These are phyloP conservation scores for Schizothorax lantsangensis DNA, from an alignment of 2,797 vertebrate species.

Conservation along the genomic window DNA sequence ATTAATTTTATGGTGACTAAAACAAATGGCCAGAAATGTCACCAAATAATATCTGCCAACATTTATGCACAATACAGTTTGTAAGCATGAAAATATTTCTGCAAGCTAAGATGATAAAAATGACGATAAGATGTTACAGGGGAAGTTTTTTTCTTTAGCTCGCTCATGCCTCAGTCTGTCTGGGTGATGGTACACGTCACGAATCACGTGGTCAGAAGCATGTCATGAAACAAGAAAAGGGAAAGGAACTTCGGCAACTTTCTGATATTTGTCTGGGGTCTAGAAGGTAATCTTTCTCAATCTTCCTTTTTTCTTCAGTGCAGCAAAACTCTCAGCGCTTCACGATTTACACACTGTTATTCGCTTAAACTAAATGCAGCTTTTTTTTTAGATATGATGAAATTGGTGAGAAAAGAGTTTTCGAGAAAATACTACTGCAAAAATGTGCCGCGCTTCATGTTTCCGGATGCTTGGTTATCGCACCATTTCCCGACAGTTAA, in stretches of 20 bases:
- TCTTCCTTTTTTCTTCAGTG: neutral
- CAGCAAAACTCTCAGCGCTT: neutral
- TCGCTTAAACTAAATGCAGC: constrained; percentile 57
- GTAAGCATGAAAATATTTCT: neutral
- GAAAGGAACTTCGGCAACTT: constrained; percentile 69
- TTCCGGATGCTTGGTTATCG: neutral
- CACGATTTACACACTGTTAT: rapidly evolving
- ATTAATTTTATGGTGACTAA: neutral
- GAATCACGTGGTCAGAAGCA: constrained; percentile 67
- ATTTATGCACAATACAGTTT: neutral
- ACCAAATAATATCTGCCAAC: neutral
- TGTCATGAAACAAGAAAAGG: constrained; percentile 57
- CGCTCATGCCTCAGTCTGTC: neutral
- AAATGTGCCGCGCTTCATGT: neutral
- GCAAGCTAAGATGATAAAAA: neutral
- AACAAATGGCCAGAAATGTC: neutral
- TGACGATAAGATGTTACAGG: neutral
- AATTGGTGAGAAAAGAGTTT: neutral
- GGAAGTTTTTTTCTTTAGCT: neutral
- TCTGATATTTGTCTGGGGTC: constrained; percentile 38
- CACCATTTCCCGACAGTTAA: neutral
- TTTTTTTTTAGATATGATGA: constrained; percentile 63
- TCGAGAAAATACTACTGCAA: neutral
- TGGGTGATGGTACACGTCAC: constrained; percentile 47
- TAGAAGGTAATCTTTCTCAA: neutral